Conservation (phyloP, 2,113 vertebrate genomes). For the Marcusenius ussheri region DNA sequence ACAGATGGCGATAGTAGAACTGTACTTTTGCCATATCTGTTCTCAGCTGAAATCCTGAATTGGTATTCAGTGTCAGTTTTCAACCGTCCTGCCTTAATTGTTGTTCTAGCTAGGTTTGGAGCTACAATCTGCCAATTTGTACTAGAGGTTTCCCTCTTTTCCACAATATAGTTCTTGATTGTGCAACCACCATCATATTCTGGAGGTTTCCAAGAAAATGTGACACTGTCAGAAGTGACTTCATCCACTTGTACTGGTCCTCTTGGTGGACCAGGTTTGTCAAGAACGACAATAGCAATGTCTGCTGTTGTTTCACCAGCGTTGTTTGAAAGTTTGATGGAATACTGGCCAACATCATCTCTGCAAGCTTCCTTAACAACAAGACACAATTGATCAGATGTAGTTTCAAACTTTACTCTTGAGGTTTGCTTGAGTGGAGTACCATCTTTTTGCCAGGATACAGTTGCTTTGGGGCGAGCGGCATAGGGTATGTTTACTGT, state of each 20-base stretch:
- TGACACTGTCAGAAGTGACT: constrained; percentile 85
- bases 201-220: constrained; percentile 84
- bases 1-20: constrained; percentile 75
- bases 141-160: constrained; percentile 90
- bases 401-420: constrained; percentile 80
- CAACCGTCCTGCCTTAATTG: constrained; percentile 79
- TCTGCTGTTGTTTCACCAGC: constrained; percentile 80
- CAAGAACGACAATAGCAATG: constrained; percentile 82
- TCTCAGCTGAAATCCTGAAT: constrained; percentile 93
- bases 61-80: constrained; percentile 94
- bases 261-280: constrained; percentile 88
- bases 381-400: constrained; percentile 69
- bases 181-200: constrained; percentile 89
- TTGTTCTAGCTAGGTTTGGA: constrained; percentile 84
- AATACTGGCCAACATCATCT: constrained; percentile 89
- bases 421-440: constrained; percentile 80
- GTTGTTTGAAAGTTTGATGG: constrained; percentile 78
- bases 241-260: constrained; percentile 90
- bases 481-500: constrained; percentile 83
- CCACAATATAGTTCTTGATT: constrained; percentile 89
- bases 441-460: constrained; percentile 80
- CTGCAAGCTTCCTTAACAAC: constrained; percentile 84
- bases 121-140: constrained; percentile 82
- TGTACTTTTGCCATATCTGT: constrained; percentile 90
- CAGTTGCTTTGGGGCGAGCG: constrained; percentile 78